Percentiles rank a stretch among this genome's conserved stretches.
Evolutionary conservation across 1,140 invertebrate species (phyloP).

Genomic region (Pomacea maculata): DNA sequence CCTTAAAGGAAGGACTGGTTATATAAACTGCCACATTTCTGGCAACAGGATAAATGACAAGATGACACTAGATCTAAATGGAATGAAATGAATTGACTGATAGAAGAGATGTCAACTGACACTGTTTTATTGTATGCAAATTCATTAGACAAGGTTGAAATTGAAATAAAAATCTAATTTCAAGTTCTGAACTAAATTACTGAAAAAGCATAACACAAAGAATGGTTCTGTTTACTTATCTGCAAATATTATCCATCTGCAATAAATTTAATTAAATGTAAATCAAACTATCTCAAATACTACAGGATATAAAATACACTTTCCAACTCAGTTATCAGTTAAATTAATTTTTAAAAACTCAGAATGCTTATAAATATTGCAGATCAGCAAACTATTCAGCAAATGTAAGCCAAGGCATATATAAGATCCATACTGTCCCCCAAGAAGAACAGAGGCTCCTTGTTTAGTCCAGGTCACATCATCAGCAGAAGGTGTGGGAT

Average conservation of each 20-base stretch:
- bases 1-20: not conserved
- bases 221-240: no score
- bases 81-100: not conserved
- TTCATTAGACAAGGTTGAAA: not conserved
- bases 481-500: constrained; percentile 31
- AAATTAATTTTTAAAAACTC: no score
- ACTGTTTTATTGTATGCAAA: not conserved
- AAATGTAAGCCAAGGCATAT: not conserved
- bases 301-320: not conserved
- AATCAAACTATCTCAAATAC: not conserved
- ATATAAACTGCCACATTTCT: no score
- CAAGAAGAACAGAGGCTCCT: constrained; percentile 1
- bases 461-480: constrained; percentile 36
- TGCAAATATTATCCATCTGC: no score
- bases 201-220: no score
- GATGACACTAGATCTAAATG: not conserved
- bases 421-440: constrained; percentile 18
- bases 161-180: no score
- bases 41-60: no score
- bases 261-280: not conserved
- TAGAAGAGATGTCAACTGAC: not conserved
- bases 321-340: not conserved
- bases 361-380: no score
- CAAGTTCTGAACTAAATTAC: no score
- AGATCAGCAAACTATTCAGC: not conserved